These are phyloP conservation scores for Pimpla rufipes DNA, from an alignment of 2,888 invertebrate genomes.

Conservation along the genomic window DNA sequence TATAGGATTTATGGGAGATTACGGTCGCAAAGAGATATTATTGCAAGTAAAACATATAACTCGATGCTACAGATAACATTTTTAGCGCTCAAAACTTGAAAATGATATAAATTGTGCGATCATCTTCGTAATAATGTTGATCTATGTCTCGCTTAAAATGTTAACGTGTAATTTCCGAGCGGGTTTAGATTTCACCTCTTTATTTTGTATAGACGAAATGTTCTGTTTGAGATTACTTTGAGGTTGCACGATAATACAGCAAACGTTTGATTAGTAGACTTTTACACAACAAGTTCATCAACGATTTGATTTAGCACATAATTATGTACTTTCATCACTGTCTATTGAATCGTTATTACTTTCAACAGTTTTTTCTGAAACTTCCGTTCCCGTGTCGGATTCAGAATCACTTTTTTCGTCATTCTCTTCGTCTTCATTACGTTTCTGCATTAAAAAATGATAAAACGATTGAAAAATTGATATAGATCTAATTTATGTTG, in stretches of 20 bases:
- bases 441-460: slow-evolving; percentile 23
- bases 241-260: not conserved
- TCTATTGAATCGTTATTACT: slow-evolving; percentile 61
- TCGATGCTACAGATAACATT: not conserved
- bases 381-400: slow-evolving; percentile 65
- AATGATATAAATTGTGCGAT: no score
- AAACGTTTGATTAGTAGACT: not conserved
- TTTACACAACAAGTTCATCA: not conserved
- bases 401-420: slow-evolving; percentile 69
- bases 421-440: slow-evolving; percentile 5
- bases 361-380: slow-evolving; percentile 66
- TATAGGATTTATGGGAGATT: not conserved
- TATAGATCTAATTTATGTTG: not conserved
- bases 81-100: no score
- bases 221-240: not conserved
- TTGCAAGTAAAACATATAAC: no score
- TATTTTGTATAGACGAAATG: not conserved
- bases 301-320: slow-evolving; percentile 6
- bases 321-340: slow-evolving; percentile 56
- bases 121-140: not conserved
- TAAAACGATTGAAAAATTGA: not conserved
- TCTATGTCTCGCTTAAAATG: not conserved
- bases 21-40: not conserved
- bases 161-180: not conserved
- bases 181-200: not conserved